Evolutionary conservation across 2,113 vertebrate genomes (phyloP).

Genomic region (Psilopogon haemacephalus): DNA sequence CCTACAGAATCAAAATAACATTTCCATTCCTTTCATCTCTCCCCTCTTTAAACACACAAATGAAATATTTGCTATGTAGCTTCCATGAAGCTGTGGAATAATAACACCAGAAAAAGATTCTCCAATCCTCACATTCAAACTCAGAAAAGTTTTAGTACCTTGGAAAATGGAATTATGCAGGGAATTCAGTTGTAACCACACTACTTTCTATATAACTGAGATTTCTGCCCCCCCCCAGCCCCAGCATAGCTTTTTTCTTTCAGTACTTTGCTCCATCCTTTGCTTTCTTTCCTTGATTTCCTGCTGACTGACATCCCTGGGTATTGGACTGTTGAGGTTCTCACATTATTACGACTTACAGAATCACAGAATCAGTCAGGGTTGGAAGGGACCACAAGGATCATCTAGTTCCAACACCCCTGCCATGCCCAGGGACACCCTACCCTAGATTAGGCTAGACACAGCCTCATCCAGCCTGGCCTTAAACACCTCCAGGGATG

Average conservation of each 20-base stretch:
- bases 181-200: background rate
- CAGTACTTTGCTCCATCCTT: background rate
- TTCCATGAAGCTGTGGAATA: background rate
- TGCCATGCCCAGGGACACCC: too few species aligned
- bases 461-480: too few species aligned
- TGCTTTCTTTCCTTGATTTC: background rate
- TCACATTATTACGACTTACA: accelerated
- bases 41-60: background rate
- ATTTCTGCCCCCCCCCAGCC: too few species aligned
- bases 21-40: background rate
- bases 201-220: background rate
- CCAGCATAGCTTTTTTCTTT: background rate
- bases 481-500: too few species aligned
- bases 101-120: background rate
- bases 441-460: too few species aligned
- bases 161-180: background rate
- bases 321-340: background rate
- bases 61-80: background rate
- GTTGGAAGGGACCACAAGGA: too few species aligned
- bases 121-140: background rate
- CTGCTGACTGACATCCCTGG: background rate
- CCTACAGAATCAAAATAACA: background rate
- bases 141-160: background rate
- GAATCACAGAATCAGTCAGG: too few species aligned
- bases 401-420: too few species aligned